Conservation (phyloP, 2,797 vertebrate species). For the Helicolenus hilgendorfi region DNA sequence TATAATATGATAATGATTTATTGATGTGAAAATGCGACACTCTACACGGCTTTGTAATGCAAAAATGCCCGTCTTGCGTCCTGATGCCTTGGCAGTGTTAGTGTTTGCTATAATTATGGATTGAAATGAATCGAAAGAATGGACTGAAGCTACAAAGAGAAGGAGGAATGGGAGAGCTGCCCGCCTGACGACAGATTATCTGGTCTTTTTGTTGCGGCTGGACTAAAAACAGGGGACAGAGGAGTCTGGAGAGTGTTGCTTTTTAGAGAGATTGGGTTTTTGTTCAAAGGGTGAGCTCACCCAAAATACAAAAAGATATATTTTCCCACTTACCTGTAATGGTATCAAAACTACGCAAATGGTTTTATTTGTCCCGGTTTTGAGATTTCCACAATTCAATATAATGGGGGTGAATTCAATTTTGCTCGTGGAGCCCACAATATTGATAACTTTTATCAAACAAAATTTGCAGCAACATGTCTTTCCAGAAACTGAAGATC, state of each 20-base stretch:
- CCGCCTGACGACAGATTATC: conserved; percentile 78
- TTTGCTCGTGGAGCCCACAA: not conserved
- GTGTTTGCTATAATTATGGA: conserved; percentile 77
- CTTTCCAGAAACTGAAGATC: not conserved
- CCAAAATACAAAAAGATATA: conserved; percentile 1
- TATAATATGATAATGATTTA: conserved; percentile 61
- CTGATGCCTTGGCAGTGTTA: conserved; percentile 61
- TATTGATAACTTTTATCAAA: not conserved
- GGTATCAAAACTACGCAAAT: not conserved
- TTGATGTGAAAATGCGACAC: conserved; percentile 54
- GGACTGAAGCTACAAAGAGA: conserved; percentile 69
- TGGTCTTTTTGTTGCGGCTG: conserved; percentile 68
- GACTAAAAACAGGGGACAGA: conserved; percentile 57
- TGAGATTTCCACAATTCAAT: not conserved
- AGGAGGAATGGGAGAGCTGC: conserved; percentile 60
- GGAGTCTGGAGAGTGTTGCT: conserved; percentile 36
- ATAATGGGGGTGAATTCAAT: not conserved
- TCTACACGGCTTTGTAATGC: conserved; percentile 49
- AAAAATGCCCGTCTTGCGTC: conserved; percentile 57
- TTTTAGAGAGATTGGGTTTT: conserved; percentile 59
- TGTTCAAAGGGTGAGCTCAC: conserved; percentile 52
- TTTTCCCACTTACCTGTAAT: conserved; percentile 15
- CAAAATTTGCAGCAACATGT: not conserved
- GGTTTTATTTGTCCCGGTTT: not conserved
- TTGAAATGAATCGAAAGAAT: conserved; percentile 76